Percentiles rank a stretch among this genome's conserved stretches.
phyloP scores from a whole-genome alignment of 2,888 invertebrate genomes.

The Homarus gammarus region DNA sequence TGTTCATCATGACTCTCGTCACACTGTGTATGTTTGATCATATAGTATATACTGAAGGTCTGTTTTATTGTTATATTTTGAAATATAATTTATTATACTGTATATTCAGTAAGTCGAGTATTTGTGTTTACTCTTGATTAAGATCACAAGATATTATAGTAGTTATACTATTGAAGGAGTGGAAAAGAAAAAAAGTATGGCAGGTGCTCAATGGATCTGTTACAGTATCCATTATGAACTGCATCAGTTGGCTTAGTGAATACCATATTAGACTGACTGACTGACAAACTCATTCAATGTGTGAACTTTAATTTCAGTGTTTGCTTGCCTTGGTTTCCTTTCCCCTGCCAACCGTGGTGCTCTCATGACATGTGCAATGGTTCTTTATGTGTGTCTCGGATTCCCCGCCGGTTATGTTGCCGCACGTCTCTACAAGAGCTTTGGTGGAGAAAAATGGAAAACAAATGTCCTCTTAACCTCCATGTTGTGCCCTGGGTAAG shows the following conservation, averaged over 20 bases:
- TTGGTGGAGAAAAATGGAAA: conserved; percentile 99
- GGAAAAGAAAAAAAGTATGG: too few relatives aligned
- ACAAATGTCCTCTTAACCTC: conserved; percentile 97
- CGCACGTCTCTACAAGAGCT: conserved; percentile 98
- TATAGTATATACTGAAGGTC: not conserved
- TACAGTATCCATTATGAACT: too few relatives aligned
- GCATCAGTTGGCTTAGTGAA: too few relatives aligned
- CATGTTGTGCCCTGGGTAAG: conserved; percentile 97
- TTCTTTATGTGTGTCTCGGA: conserved; percentile 97
- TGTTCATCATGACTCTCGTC: conserved; percentile 96
- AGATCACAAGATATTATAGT: too few relatives aligned
- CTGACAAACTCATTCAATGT: not conserved
- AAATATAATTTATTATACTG: not conserved
- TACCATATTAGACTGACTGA: too few relatives aligned
- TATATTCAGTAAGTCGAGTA: too few relatives aligned
- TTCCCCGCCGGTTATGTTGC: conserved; percentile 98
- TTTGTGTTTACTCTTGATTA: too few relatives aligned
- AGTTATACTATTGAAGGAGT: too few relatives aligned
- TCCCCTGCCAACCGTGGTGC: conserved; percentile 99
- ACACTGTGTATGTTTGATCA: conserved; percentile 84
- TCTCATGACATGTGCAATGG: conserved; percentile 98
- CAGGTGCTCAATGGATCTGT: too few relatives aligned
- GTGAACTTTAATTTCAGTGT: conserved; percentile 82
- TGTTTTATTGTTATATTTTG: too few relatives aligned
- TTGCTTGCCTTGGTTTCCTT: conserved; percentile 99